Evolutionary conservation across 2,797 vertebrate species (phyloP), one percentile per base, ranked within the genome.

Genomic region (Prionace glauca): DNA sequence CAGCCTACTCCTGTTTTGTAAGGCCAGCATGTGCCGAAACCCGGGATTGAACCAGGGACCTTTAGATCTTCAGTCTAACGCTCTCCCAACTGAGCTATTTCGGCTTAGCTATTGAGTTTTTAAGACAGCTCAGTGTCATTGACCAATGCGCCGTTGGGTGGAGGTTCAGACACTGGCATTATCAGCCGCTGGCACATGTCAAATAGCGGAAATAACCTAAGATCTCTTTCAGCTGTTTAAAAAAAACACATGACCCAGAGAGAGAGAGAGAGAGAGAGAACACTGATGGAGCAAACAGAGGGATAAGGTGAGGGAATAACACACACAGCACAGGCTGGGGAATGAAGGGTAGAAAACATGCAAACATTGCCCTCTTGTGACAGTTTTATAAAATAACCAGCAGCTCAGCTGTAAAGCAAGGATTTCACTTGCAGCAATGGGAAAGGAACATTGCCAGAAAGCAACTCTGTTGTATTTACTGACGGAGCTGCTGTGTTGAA

Each of bases 291-390:
- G 0, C 36, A 67, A 67, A 1, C 20, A 24, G 60, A 24, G 60
- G 10, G 62, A 92, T 2, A 10, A 87, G 26, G 24, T 10, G 24
- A 26, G 45, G 1, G 45, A 22, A 41, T 81, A 87, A 36, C 62
- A 65, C 16, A 36, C 3, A 36, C 16, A 41, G n/a, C n/a, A 4
- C n/a, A 81, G 0, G 22, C 18, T 9, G 41, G 81, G 20, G 36
- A 45, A 1, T 84, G 41, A 45, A 24, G 16, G 1, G 9, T 2
- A 22, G 45, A 84, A 91, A 20, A 14, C 1, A 20, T 32, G 56
- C 56, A 90, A 56, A 90, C 12, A 90, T 62, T 10, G 24, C 88
- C 88, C 88, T 91, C 88, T 91, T 91, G 88, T 60, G 50, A 60
- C 29, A n/a, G 56, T 7, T 41, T 2, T 3, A 56, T 56, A 14